These are phyloP conservation scores for Cydia strobilella DNA, from an alignment of 1,140 invertebrate genomes.

Conservation along the genomic window DNA sequence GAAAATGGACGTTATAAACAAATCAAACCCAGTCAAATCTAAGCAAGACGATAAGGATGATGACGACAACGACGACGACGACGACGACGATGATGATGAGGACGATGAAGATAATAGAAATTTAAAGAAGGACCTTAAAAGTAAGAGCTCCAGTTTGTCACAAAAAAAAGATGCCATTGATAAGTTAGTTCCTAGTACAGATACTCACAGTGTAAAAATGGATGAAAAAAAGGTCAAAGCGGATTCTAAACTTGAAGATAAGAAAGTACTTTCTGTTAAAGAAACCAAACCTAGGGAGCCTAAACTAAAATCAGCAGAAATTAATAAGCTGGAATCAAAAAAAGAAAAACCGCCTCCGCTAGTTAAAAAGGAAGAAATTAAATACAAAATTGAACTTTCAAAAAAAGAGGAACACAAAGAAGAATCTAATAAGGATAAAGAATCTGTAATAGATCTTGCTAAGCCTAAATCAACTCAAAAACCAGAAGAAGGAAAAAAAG, in stretches of 20 bases:
- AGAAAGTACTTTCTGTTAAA: not conserved
- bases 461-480: constrained; percentile 25
- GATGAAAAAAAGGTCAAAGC: constrained; percentile 24
- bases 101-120: constrained; percentile 32
- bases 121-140: not conserved
- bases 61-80: not conserved
- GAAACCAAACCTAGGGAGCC: not conserved
- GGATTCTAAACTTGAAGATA: not conserved
- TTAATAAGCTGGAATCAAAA: constrained; percentile 5
- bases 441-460: not conserved
- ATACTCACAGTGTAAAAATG: constrained; percentile 38
- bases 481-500: constrained; percentile 35
- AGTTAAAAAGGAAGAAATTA: constrained; percentile 34
- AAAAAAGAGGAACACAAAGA: constrained; percentile 37
- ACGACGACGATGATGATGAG: not conserved
- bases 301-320: not conserved
- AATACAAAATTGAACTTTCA: not conserved
- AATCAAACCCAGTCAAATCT: constrained; percentile 29
- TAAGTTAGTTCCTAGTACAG: not conserved
- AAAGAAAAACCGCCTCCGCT: not conserved
- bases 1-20: not conserved
- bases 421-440: constrained; percentile 34
- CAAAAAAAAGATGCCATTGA: not conserved
- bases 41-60: not conserved
- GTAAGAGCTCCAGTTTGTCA: not conserved